Evolutionary conservation across 2,797 vertebrate species (phyloP).

Genomic region (Allobates femoralis): DNA sequence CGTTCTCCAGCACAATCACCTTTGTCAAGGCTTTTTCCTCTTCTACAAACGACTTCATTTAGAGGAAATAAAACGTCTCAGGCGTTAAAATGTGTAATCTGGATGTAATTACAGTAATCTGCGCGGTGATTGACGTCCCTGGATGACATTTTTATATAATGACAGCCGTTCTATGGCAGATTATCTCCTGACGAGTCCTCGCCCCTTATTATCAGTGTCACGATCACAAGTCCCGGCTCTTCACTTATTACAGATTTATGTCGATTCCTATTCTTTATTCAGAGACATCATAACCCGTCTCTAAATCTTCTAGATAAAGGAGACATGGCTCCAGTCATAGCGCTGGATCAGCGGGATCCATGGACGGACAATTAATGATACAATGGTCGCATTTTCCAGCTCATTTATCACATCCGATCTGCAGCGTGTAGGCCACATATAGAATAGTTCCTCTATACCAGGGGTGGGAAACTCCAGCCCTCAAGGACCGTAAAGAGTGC

Average conservation of each 20-base stretch:
- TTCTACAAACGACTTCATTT: slow-evolving; percentile 14
- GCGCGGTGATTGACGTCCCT: slow-evolving; percentile 24
- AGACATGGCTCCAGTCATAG: not conserved
- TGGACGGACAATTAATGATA: not conserved
- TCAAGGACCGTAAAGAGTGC: no score
- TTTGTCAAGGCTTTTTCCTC: slow-evolving; percentile 26
- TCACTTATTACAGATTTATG: slow-evolving; percentile 28
- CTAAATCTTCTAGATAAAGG: not conserved
- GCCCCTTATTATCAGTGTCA: slow-evolving; percentile 49
- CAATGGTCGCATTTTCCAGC: not conserved
- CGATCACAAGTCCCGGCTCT: not conserved
- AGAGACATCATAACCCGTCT: not conserved
- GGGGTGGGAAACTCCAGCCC: no score
- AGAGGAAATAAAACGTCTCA: not conserved
- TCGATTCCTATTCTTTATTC: not conserved
- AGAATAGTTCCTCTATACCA: not conserved
- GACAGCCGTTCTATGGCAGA: slow-evolving; percentile 29
- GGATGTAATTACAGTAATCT: slow-evolving; percentile 41
- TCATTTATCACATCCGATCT: not conserved
- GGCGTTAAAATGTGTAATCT: not conserved
- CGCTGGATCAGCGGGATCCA: not conserved
- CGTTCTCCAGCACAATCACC: not conserved
- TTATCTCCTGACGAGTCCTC: slow-evolving; percentile 45
- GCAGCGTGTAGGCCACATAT: no score
- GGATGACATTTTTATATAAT: slow-evolving; percentile 32